Conservation (phyloP, 1,140 invertebrate genomes). For the Aricia agestis region DNA sequence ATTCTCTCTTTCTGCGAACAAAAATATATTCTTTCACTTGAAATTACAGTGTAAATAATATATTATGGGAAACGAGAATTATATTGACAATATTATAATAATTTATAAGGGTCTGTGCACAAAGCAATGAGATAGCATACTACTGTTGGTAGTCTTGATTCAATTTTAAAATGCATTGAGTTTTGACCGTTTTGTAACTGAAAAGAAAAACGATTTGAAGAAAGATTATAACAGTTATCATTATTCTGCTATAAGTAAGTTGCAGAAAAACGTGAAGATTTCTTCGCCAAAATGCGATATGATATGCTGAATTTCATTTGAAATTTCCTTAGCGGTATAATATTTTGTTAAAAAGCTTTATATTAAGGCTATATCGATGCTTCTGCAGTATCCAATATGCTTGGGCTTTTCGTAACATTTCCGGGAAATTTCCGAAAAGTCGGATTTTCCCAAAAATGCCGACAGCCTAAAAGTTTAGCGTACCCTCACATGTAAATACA, state of each 20-base stretch:
- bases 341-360: constrained; percentile 10
- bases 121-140: not conserved
- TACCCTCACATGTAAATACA: constrained; percentile 10
- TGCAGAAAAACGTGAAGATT: not conserved
- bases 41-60: not conserved
- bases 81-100: not conserved
- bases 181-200: not conserved
- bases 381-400: not conserved
- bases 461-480: not conserved
- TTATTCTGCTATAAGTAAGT: not conserved
- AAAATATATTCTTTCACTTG: not conserved
- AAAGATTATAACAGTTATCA: not conserved
- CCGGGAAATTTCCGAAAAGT: not conserved
- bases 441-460: not conserved
- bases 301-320: constrained; percentile 15
- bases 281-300: not conserved
- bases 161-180: not conserved
- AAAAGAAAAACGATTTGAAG: not conserved
- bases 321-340: constrained; percentile 10
- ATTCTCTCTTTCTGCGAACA: not conserved
- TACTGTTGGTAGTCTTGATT: not conserved
- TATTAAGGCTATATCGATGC: not conserved
- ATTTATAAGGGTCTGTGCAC: not conserved
- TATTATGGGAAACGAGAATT: not conserved
- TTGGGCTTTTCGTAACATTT: not conserved